phyloP scores from a whole-genome alignment of 2,113 vertebrate genomes.

The Pleuronectes platessa region DNA sequence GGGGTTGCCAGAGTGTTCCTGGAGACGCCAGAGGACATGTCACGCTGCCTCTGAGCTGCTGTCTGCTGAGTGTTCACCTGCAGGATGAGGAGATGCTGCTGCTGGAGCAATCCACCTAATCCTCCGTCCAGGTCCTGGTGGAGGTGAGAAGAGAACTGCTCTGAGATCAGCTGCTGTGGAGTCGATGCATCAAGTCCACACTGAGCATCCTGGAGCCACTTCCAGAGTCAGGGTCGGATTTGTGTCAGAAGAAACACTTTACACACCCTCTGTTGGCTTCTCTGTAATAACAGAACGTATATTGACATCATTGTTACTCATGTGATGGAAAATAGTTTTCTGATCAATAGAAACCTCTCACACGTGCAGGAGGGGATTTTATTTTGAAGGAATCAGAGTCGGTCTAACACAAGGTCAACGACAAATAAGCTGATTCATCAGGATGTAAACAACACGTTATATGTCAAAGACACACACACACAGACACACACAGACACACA shows the following conservation, averaged over 20 bases:
- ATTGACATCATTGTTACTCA: no score
- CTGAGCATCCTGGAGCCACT: conserved; percentile 11
- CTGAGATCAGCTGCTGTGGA: conserved; percentile 32
- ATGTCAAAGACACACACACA: background rate
- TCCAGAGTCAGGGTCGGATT: background rate
- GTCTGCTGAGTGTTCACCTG: conserved; percentile 49
- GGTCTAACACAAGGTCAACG: background rate
- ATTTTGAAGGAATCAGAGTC: no score
- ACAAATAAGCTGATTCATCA: background rate
- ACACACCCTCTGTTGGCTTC: no score
- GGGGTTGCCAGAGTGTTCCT: background rate
- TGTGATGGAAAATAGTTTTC: no score
- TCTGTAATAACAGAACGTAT: no score
- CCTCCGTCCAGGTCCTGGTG: conserved; percentile 30
- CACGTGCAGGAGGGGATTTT: no score
- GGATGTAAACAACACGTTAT: background rate
- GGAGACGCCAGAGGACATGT: background rate
- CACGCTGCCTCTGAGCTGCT: background rate
- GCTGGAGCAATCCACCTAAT: conserved; percentile 29
- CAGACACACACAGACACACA: no score
- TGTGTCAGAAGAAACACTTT: no score
- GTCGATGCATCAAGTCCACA: conserved; percentile 1
- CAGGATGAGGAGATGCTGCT: conserved; percentile 19
- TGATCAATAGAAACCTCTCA: no score
- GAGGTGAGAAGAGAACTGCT: conserved; percentile 28